Base-by-base conservation (phyloP, 2,888 invertebrate species). In the Nemurella pictetii region DNA sequence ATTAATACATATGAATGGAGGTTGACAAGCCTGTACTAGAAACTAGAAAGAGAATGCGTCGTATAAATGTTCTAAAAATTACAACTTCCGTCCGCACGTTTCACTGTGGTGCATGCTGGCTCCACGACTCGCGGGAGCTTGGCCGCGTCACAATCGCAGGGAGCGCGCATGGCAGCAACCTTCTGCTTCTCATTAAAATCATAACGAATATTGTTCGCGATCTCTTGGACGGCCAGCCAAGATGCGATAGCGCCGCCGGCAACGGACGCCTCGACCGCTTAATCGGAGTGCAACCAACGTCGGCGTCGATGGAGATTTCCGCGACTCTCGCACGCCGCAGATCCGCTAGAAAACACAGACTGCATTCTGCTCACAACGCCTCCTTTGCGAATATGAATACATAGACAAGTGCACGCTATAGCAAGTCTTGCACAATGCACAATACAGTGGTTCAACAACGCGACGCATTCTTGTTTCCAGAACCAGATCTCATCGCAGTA, bases 401-500 rank as follows among this genome's bases (percentile, higher is more conserved):
- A 55, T 55, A 20, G 20, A 55, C 20, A 12, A n/a, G n/a, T n/a
- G 55, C 55, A 20, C 12, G 20, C 3, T 20, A 20, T 15, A 7
- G 55, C 55, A 20, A 20, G 55, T 55, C 55, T 55, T 20, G 55
- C 55, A 20, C 15, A 12, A 20, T 55, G 55, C 55, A 55, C 55
- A 55, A 55, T 55, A 12, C 55, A 4, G 35, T 4, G 12, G 55
- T 12, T 1, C 9, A 55, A 55, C 55, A 82, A 82, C n/a, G 32
- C n/a, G n/a, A 27, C 0, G 35, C 27, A 82, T 32, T 72, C 36
- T 72, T 82, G 75, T 36, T 85, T 92, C 55, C 92, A 93, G 90
- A 92, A 92, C 85, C 93, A 93, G 89, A 92, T 94, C 88, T 91
- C 92, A 80, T 91, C 91, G 15, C 92, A 92, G 87, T 92, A 92